phyloP scores from a whole-genome alignment of 2,888 invertebrate genomes.

The Brachypalpus laphriformis region DNA sequence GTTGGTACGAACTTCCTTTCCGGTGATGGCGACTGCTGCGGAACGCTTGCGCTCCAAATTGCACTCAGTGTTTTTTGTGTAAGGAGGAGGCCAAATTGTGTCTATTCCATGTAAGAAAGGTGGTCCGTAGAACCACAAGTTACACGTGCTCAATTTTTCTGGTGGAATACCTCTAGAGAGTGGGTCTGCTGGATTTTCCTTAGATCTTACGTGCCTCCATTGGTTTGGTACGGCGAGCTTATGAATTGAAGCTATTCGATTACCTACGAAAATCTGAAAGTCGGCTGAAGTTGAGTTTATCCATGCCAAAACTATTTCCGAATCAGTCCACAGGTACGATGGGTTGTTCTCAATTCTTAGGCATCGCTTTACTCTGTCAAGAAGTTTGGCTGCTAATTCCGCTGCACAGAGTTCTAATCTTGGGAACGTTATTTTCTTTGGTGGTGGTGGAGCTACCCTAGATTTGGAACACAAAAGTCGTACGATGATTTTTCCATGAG shows the following conservation, averaged over 20 bases:
- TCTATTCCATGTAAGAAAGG: no score
- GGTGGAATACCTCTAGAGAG: background rate
- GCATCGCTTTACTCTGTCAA: no score
- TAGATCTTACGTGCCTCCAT: background rate
- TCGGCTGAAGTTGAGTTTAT: background rate
- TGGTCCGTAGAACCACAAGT: conserved; percentile 1
- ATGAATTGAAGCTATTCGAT: no score
- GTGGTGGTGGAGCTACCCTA: no score
- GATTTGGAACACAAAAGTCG: background rate
- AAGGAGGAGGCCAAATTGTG: no score
- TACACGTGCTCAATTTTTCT: background rate
- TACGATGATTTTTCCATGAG: no score
- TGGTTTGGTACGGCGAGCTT: background rate
- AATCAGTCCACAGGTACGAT: no score
- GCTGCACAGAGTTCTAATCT: no score
- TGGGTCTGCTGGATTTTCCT: background rate
- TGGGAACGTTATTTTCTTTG: no score
- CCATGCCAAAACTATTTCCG: no score
- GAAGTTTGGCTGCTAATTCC: no score
- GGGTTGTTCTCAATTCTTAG: no score
- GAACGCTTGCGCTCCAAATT: background rate
- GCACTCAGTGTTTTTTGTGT: background rate
- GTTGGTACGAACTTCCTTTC: background rate
- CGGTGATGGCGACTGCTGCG: background rate
- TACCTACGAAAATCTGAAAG: background rate